Percentiles rank a stretch among this genome's conserved stretches.
These are phyloP conservation scores for Chloroclystis v-ata DNA, from an alignment of 2,888 invertebrate species.

Conservation along the genomic window DNA sequence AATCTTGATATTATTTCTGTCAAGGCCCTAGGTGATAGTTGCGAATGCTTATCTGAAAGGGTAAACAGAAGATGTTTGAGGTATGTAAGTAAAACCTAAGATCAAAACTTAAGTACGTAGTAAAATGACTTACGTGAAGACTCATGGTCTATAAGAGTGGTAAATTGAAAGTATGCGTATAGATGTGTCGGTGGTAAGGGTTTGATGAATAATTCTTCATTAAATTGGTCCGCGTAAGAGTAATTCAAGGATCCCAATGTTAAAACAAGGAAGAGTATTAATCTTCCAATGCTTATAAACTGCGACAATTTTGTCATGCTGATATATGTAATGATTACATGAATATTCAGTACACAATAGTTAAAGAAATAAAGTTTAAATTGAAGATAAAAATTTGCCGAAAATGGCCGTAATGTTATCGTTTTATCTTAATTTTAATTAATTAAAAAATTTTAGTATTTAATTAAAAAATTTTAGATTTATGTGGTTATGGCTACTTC, in stretches of 20 bases:
- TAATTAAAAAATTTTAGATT: no score
- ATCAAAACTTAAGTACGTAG: no score
- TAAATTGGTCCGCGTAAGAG: slow-evolving; percentile 81
- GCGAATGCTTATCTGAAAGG: slow-evolving; percentile 86
- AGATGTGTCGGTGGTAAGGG: slow-evolving; percentile 90
- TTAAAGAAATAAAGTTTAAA: no score
- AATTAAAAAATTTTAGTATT: no score
- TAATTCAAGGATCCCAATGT: slow-evolving; percentile 26
- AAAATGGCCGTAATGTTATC: no score
- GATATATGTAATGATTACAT: no score
- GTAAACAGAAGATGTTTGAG: neutral
- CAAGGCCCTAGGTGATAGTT: slow-evolving; percentile 91
- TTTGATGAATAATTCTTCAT: slow-evolving; percentile 93
- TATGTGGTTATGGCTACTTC: no score
- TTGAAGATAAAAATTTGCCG: no score
- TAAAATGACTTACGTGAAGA: slow-evolving; percentile 81
- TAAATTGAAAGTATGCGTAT: slow-evolving; percentile 94
- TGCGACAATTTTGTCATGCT: no score
- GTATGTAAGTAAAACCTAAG: no score
- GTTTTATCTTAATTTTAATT: no score
- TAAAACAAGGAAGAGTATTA: slow-evolving; percentile 22
- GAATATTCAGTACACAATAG: no score
- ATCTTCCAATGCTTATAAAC: slow-evolving; percentile 26
- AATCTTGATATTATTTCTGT: slow-evolving; percentile 92
- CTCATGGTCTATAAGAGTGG: slow-evolving; percentile 83